These are phyloP conservation scores for Strigamia maritima DNA, from an alignment of 2,888 invertebrate species.

Conservation along the genomic window DNA sequence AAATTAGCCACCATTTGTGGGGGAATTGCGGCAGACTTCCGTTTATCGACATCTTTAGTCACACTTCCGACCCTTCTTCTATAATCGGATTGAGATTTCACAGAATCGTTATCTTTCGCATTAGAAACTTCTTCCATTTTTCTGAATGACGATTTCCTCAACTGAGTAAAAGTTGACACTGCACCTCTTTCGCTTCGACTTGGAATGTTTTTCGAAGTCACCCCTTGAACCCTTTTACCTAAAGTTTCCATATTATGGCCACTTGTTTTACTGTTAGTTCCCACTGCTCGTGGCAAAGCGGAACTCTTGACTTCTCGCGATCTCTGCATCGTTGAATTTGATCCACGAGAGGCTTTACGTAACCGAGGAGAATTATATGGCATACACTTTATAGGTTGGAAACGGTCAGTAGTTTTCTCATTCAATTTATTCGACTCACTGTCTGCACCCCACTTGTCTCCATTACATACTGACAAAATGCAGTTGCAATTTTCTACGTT, in stretches of 20 bases:
- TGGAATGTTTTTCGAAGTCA: neutral
- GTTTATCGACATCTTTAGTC: neutral
- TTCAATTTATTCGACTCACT: neutral
- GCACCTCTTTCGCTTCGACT: slow-evolving; percentile 3
- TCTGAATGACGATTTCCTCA: neutral
- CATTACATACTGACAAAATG: too few species aligned
- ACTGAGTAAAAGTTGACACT: neutral
- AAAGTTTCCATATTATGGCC: neutral
- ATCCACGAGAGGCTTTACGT: slow-evolving; percentile 35
- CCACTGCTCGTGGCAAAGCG: neutral
- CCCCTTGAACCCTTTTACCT: neutral
- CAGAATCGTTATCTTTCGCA: neutral
- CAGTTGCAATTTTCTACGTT: neutral
- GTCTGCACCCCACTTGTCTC: neutral
- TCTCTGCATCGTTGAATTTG: neutral
- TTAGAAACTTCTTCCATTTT: slow-evolving; percentile 18
- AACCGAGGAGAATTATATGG: slow-evolving; percentile 42
- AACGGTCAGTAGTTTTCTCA: neutral
- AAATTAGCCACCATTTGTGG: slow-evolving; percentile 61
- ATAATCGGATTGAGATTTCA: neutral
- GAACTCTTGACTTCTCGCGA: slow-evolving; percentile 16
- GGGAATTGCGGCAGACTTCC: slow-evolving; percentile 39
- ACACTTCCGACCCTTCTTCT: slow-evolving; percentile 15
- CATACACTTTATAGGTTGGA: slow-evolving; percentile 41
- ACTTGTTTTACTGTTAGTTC: neutral